Evolutionary conservation across 2,113 vertebrate species (phyloP), one percentile per base, ranked within the genome.

Genomic region (Glaucomys volans): DNA sequence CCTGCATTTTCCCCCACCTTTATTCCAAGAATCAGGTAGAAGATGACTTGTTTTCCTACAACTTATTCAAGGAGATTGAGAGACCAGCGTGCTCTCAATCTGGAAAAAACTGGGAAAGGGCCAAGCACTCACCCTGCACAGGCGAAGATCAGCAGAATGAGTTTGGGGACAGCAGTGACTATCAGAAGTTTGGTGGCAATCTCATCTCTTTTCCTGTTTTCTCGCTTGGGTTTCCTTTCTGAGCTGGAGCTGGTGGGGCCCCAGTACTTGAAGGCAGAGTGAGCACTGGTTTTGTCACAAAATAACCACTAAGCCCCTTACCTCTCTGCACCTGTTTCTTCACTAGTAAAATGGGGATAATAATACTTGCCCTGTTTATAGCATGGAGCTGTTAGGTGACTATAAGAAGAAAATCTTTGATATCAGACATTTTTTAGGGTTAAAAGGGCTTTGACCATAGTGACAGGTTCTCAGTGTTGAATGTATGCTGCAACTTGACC

Each of bases 371-470:
- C 16, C 35, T 69, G 4, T 93, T 90, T 93, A 92, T n/a, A 80
- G 89, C n/a, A 40, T 57, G 64, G 67, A 4, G 30, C 71, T 77
- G 54, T 85, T 75, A 16, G 5, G 1, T n/a, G 66, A 69, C 50
- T 88, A 74, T 82, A 84, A 77, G 66, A 86, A 82, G 89, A 69
- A 93, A 66, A 88, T 94, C 75, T 96, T 95, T 44, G 89, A 40
- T 72, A 90, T 84, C 8, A 40, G 86, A 91, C 87, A 69, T 35
- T 90, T 93, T 94, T 94, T 66, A 52, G 91, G 50, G 44, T 80
- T 92, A 71, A 79, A 93, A 96, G 93, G 81, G 37, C 62, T 37
- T 0, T 76, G 89, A 52, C 81, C 83, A 7, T 28, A 81, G 47
- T 30, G 18, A 54, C 3, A 44, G 30, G 35, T 44, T 67, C 32